phyloP scores from a whole-genome alignment of 2,888 invertebrate species.

The Dioctria linearis region DNA sequence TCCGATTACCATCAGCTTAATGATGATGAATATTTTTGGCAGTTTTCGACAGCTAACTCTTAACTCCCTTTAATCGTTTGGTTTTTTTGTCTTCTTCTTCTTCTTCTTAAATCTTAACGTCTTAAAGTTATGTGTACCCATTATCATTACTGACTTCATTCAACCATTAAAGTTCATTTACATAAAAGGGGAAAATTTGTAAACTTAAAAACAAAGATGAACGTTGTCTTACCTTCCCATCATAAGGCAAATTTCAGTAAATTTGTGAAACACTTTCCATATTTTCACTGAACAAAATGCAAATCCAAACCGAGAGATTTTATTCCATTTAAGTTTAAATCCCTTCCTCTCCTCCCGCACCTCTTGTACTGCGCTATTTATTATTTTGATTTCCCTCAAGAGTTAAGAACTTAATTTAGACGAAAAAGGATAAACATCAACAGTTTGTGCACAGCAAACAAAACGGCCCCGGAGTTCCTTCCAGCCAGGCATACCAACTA shows the following conservation, averaged over 20 bases:
- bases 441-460: constrained; percentile 21
- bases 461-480: neutral
- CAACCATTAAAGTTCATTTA: too few species aligned
- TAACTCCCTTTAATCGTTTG: too few species aligned
- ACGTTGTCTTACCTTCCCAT: too few species aligned
- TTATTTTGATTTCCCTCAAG: constrained; percentile 27
- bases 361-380: neutral
- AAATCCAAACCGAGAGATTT: constrained; percentile 30
- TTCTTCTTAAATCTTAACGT: too few species aligned
- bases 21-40: too few species aligned
- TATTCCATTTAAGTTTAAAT: constrained; percentile 20
- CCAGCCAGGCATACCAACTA: neutral
- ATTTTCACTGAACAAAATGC: constrained; percentile 1
- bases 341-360: neutral
- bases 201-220: neutral
- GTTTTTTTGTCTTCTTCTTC: too few species aligned
- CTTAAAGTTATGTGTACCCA: too few species aligned
- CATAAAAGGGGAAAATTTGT: neutral
- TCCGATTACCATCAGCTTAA: too few species aligned
- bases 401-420: constrained; percentile 30
- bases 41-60: too few species aligned
- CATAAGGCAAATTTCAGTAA: too few species aligned
- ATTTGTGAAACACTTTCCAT: neutral
- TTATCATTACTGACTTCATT: too few species aligned
- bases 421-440: constrained; percentile 25